These are phyloP conservation scores for Diadema setosum DNA, from an alignment of 35 echinoderm and acorn worm genomes.

Conservation along the genomic window DNA sequence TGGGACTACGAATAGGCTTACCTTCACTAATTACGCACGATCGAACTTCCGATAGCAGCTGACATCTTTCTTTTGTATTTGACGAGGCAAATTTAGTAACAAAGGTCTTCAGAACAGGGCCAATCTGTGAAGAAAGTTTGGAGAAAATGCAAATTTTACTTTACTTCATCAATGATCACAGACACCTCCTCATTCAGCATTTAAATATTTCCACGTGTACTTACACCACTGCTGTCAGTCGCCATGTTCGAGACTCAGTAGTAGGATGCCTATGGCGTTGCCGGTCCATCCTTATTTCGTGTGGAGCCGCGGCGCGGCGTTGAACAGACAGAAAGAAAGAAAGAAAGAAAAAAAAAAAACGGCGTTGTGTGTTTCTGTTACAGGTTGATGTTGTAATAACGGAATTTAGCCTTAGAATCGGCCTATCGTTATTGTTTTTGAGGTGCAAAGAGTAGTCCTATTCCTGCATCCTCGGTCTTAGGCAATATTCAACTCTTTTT, in stretches of 20 bases:
- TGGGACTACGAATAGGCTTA: background rate
- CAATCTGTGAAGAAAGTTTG: background rate
- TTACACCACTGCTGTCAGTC: background rate
- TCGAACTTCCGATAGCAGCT: conserved; percentile 6
- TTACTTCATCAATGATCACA: background rate
- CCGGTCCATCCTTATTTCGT: no score
- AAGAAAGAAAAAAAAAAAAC: no score
- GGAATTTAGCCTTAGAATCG: no score
- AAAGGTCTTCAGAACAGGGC: background rate
- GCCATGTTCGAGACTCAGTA: background rate
- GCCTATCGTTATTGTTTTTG: no score
- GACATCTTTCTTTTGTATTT: conserved; percentile 28
- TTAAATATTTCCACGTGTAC: background rate
- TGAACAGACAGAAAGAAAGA: no score
- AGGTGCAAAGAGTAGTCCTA: no score
- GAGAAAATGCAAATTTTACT: background rate
- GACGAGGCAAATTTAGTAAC: background rate
- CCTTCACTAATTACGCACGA: background rate
- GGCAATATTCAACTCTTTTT: no score
- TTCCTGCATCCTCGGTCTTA: no score
- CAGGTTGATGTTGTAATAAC: no score
- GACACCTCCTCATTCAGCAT: background rate
- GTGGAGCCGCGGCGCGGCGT: no score
- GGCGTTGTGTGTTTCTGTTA: no score
- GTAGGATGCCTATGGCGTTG: no score